Percentiles rank a stretch among this genome's conserved stretches.
phyloP scores from a whole-genome alignment of 1,140 invertebrate species.

The Eupristina koningsbergeri region DNA sequence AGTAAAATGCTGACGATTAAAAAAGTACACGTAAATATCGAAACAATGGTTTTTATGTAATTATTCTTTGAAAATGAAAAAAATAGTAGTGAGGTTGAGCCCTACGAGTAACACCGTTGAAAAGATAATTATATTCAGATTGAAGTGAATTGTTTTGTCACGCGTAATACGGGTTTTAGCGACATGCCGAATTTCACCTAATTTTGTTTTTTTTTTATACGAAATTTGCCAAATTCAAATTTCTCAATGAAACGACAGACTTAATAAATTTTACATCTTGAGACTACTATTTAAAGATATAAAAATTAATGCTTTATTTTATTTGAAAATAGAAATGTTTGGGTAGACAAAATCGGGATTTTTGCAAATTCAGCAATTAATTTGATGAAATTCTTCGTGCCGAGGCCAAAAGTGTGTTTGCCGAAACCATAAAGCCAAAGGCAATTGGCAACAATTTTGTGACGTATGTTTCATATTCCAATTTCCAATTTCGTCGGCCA shows the following conservation, averaged over 20 bases:
- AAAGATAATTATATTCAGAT: neutral
- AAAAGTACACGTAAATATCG: neutral
- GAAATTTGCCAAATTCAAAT: neutral
- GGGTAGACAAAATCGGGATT: neutral
- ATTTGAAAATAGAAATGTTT: neutral
- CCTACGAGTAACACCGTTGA: neutral
- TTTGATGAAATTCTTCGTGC: constrained; percentile 43
- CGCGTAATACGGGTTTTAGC: neutral
- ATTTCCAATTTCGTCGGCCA: constrained; percentile 14
- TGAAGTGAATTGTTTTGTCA: neutral
- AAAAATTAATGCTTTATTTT: neutral
- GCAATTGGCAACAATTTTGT: constrained; percentile 42
- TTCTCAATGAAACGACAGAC: neutral
- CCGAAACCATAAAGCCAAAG: constrained; percentile 14
- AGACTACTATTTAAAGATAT: neutral
- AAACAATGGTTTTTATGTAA: neutral
- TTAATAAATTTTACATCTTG: neutral
- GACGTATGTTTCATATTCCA: constrained; percentile 14
- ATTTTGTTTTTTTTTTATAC: neutral
- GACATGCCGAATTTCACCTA: no score
- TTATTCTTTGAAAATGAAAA: neutral
- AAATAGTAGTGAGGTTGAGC: neutral
- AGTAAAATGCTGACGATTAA: neutral
- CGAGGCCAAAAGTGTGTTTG: constrained; percentile 12
- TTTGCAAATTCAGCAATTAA: constrained; percentile 37